Percentiles rank a stretch among this genome's conserved stretches.
Conservation (phyloP, 1,140 invertebrate species). For the Conus betulinus region DNA sequence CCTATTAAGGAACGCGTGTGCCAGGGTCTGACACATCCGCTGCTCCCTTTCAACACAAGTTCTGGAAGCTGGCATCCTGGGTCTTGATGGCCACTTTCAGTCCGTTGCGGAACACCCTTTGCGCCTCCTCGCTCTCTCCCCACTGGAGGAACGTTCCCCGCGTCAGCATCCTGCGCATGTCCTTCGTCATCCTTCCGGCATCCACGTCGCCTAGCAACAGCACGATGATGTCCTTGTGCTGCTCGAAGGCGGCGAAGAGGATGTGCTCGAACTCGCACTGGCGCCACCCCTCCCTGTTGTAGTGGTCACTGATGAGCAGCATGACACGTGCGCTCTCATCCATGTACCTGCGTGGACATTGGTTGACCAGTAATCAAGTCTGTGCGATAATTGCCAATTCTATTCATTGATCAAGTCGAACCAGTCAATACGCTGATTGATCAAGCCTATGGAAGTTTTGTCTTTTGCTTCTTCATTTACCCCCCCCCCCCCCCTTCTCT, state of each 20-base stretch:
- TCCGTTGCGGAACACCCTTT: neutral
- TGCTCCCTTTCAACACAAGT: too few species aligned
- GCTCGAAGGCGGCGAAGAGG: constrained; percentile 26
- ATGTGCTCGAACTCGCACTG: constrained; percentile 33
- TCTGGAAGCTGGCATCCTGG: neutral
- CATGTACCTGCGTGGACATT: constrained; percentile 18
- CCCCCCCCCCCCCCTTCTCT: too few species aligned
- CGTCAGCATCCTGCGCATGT: constrained; percentile 34
- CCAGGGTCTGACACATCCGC: too few species aligned
- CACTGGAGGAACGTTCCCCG: constrained; percentile 31
- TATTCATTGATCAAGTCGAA: too few species aligned
- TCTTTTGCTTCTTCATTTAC: too few species aligned
- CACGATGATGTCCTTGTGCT: constrained; percentile 26
- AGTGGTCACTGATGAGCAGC: constrained; percentile 23
- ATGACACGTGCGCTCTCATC: constrained; percentile 23
- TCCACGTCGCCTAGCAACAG: constrained; percentile 33
- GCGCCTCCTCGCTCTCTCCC: constrained; percentile 6
- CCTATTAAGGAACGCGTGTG: too few species aligned
- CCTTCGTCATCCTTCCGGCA: constrained; percentile 28
- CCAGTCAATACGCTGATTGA: too few species aligned
- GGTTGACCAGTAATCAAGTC: too few species aligned
- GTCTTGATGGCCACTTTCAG: constrained; percentile 23
- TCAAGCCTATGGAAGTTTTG: too few species aligned
- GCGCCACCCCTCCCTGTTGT: constrained; percentile 20
- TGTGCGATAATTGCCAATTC: too few species aligned